phyloP scores from a whole-genome alignment of 2,113 vertebrate species.

The Mesembrinibis cayennensis region DNA sequence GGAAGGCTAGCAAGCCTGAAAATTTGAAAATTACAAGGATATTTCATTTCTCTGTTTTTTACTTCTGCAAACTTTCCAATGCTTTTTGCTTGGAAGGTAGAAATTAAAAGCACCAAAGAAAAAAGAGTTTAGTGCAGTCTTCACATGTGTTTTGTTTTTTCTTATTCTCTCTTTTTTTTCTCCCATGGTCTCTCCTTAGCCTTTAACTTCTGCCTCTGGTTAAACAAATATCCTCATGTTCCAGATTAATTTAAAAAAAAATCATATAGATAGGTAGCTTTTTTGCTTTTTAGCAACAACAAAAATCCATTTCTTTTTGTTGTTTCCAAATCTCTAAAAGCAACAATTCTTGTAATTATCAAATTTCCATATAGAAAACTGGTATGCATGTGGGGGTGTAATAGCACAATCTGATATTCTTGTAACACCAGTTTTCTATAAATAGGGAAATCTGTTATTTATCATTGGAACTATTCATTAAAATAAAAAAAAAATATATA shows the following conservation, averaged over 20 bases:
- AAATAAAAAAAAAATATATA: slow-evolving; percentile 53
- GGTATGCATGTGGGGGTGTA: slow-evolving; percentile 71
- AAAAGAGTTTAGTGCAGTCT: background rate
- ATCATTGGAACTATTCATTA: slow-evolving; percentile 76
- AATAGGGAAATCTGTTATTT: slow-evolving; percentile 81
- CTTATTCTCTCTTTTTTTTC: background rate
- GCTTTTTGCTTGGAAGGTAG: background rate
- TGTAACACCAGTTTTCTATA: slow-evolving; percentile 73
- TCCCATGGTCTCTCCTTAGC: background rate
- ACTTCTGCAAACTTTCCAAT: background rate
- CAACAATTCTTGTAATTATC: slow-evolving; percentile 72
- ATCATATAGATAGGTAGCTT: background rate
- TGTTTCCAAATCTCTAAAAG: slow-evolving; percentile 69
- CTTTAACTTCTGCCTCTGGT: background rate
- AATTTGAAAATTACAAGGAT: slow-evolving; percentile 10
- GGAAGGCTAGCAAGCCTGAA: background rate
- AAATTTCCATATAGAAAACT: slow-evolving; percentile 74
- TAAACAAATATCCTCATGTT: background rate
- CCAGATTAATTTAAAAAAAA: background rate
- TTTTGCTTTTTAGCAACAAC: background rate
- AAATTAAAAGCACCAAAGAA: background rate
- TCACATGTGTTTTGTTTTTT: background rate
- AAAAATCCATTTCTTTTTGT: background rate
- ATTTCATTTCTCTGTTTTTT: slow-evolving; percentile 6
- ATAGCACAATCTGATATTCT: slow-evolving; percentile 78